Evolutionary conservation across 1,140 invertebrate species (phyloP).

Genomic region (Sitobion miscanthi): DNA sequence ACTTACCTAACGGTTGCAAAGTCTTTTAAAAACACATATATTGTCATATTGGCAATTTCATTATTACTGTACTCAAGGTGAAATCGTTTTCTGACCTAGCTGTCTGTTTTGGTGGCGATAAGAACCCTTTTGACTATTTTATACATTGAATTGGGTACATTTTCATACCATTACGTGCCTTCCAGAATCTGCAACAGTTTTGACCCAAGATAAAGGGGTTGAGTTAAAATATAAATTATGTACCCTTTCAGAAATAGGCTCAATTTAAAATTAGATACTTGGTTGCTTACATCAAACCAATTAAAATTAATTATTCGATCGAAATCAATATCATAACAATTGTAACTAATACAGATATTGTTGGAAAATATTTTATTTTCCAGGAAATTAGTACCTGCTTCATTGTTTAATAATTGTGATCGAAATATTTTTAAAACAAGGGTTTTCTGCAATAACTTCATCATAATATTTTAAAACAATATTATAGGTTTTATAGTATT

Average conservation of each 20-base stretch:
- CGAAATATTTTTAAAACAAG: background rate
- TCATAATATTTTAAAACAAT: too few species aligned
- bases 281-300: background rate
- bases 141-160: background rate
- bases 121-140: slow-evolving; percentile 33
- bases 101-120: slow-evolving; percentile 24
- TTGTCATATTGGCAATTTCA: background rate
- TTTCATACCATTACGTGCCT: background rate
- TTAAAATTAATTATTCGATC: background rate
- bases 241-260: background rate
- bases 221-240: background rate
- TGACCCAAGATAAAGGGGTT: background rate
- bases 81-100: slow-evolving; percentile 2
- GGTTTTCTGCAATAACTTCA: background rate
- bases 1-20: background rate
- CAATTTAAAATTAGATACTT: background rate
- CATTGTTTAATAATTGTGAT: background rate
- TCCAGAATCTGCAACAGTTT: slow-evolving; percentile 2
- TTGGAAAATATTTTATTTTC: background rate
- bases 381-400: background rate
- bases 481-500: too few species aligned
- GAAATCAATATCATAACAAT: background rate
- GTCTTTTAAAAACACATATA: background rate
- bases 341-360: too few species aligned
- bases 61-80: background rate